Percentiles rank a stretch among this genome's conserved stretches.
phyloP scores from a whole-genome alignment of 2,797 vertebrate genomes.

The Galago senegalensis region DNA sequence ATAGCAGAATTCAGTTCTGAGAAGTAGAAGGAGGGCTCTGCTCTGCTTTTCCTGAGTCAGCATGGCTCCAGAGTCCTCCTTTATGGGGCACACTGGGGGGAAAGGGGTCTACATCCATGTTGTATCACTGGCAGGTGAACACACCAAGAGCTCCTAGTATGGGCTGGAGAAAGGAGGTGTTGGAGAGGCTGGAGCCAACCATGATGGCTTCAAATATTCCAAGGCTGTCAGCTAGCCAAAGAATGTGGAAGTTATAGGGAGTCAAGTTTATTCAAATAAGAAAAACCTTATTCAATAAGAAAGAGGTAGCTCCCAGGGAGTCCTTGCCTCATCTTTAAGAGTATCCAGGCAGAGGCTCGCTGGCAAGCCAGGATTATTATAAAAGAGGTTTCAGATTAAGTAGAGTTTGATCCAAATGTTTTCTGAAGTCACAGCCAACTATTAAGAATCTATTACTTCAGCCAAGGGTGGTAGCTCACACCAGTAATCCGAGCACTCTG shows the following conservation, averaged over 20 bases:
- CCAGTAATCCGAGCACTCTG: no score
- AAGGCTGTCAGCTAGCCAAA: background rate
- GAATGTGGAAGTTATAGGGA: background rate
- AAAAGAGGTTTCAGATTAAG: background rate
- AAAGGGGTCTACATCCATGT: background rate
- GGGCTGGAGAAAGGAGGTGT: background rate
- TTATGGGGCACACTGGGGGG: accelerated
- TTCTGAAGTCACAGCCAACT: background rate
- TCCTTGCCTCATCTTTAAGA: background rate
- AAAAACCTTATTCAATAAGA: background rate
- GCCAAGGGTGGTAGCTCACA: no score
- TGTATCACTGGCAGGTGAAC: no score
- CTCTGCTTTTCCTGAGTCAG: background rate
- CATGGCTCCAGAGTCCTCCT: background rate
- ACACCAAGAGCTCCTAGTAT: background rate
- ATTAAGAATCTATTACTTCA: background rate
- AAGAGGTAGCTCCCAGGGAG: background rate
- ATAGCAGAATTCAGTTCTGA: background rate
- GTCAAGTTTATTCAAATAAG: background rate
- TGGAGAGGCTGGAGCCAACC: background rate
- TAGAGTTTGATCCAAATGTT: background rate
- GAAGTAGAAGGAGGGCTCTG: background rate
- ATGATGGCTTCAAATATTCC: no score
- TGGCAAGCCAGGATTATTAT: background rate
- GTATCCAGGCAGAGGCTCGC: background rate